A percentile compares a stretch with the other conserved stretches of the same genome.
Conservation (phyloP, 2,797 vertebrate species). For the Sebastes diploproa region DNA sequence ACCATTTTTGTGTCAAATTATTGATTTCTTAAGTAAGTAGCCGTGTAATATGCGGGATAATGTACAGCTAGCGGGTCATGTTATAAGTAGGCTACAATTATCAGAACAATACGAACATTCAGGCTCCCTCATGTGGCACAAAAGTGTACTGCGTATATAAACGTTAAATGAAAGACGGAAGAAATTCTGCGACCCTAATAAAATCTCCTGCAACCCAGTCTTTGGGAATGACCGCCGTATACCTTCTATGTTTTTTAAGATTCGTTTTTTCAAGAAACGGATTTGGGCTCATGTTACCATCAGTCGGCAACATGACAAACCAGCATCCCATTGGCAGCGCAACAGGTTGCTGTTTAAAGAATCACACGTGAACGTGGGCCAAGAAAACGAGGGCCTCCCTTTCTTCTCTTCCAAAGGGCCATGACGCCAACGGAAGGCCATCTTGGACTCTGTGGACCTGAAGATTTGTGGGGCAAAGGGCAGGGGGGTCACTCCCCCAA, state of each 20-base stretch:
- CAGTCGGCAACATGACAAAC: slow-evolving; percentile 13
- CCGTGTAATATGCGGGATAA: too few species aligned
- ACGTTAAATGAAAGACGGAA: too few species aligned
- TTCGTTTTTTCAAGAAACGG: neutral
- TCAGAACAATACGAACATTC: too few species aligned
- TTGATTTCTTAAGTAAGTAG: too few species aligned
- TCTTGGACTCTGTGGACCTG: slow-evolving; percentile 59
- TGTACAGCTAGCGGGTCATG: too few species aligned
- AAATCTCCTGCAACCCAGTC: too few species aligned
- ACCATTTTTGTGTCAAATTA: too few species aligned
- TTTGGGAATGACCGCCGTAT: too few species aligned
- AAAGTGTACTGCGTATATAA: too few species aligned
- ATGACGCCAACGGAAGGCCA: slow-evolving; percentile 44
- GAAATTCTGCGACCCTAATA: too few species aligned
- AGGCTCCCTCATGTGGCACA: too few species aligned
- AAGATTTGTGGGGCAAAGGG: slow-evolving; percentile 74
- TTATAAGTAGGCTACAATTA: too few species aligned
- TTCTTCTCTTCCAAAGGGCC: slow-evolving; percentile 48
- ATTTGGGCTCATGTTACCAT: neutral
- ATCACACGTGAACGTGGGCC: slow-evolving; percentile 30
- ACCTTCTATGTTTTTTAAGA: neutral
- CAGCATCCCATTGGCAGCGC: neutral
- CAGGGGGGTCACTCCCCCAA: slow-evolving; percentile 66
- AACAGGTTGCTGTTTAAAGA: slow-evolving; percentile 38
- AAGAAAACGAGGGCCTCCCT: slow-evolving; percentile 29